Evolutionary conservation across 1,140 invertebrate species (phyloP).

Genomic region (Chrysoperla carnea): DNA sequence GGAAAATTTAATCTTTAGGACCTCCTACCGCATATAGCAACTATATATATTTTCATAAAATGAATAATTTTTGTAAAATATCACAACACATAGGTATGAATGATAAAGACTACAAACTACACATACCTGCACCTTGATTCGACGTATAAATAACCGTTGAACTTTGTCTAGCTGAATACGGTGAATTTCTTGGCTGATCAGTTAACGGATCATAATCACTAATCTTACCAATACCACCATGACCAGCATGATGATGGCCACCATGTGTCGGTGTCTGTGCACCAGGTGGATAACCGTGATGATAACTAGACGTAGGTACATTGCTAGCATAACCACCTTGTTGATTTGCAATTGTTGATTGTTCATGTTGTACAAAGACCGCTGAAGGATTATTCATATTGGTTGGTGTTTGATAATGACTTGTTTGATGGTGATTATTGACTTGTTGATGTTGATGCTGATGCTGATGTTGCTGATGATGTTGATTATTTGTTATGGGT

Average conservation of each 20-base stretch:
- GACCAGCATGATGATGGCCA: slow-evolving; percentile 5
- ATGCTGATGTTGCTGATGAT: slow-evolving; percentile 12
- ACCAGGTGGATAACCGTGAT: not conserved
- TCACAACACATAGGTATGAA: no score
- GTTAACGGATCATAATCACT: slow-evolving; percentile 63
- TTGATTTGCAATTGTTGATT: slow-evolving; percentile 22
- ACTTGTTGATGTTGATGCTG: slow-evolving; percentile 11
- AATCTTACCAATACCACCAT: slow-evolving; percentile 40
- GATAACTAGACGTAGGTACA: slow-evolving; percentile 1
- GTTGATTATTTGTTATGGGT: slow-evolving; percentile 4
- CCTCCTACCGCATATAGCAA: no score
- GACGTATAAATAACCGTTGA: slow-evolving; percentile 75
- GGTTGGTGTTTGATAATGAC: slow-evolving; percentile 6
- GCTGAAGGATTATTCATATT: slow-evolving; percentile 4
- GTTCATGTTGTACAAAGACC: slow-evolving; percentile 6
- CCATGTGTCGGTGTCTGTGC: slow-evolving; percentile 4
- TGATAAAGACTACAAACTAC: no score
- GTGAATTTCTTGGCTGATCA: slow-evolving; percentile 46
- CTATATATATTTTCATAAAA: no score
- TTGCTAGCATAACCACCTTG: slow-evolving; percentile 7
- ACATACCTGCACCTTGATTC: slow-evolving; percentile 37
- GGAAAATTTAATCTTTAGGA: no score
- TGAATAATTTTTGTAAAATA: no score
- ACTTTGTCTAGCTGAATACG: slow-evolving; percentile 54
- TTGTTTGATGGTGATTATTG: slow-evolving; percentile 12